Evolutionary conservation across 2,888 invertebrate genomes (phyloP), one percentile per base, ranked within the genome.

Genomic region (Orgyia antiqua): DNA sequence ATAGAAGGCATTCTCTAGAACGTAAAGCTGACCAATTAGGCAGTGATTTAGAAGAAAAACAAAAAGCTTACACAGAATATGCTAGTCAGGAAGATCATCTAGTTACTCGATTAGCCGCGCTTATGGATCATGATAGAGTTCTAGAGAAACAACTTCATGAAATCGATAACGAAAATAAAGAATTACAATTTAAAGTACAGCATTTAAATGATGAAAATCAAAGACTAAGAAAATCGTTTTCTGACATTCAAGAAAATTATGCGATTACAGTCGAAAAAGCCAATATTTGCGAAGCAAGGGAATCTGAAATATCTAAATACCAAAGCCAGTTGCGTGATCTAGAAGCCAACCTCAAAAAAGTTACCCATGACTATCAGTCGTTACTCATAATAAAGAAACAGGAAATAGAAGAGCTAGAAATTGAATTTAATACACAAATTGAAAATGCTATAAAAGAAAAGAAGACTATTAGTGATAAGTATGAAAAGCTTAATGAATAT

Each of bases 111-210:
- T 76, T 93, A 29, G 87, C 88, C 4, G 87, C 88, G 44, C 73
- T 93, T 2, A 87, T 88, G 32, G 87, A 89, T 13, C 89, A 89
- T 32, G 91, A 93, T 45, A 89, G 91, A 52, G 82, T 88, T 7
- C 83, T 92, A 12, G 88, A 88, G 31, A 89, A 90, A 48, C 75
- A 93, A 36, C 61, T 92, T n/a, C 78, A 90, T 42, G 88, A 89
- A 45, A 75, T 88, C 1, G 80, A 87, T 38, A 77, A 78, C 43
- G 89, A 90, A 59, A 88, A 90, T 47, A 76, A 74, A 43, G 87
- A 88, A 33, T 67, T 89, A 10, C 77, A 86, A 39, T 76, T 84
- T 35, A 89, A 90, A 55, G 76, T 89, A 32, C 77, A 88, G 34
- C 67, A 84, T 43, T 48, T 89, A 1, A 71, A 68, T 27, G 87